Conservation (phyloP, 1,140 invertebrate genomes). For the Octopus sinensis region DNA sequence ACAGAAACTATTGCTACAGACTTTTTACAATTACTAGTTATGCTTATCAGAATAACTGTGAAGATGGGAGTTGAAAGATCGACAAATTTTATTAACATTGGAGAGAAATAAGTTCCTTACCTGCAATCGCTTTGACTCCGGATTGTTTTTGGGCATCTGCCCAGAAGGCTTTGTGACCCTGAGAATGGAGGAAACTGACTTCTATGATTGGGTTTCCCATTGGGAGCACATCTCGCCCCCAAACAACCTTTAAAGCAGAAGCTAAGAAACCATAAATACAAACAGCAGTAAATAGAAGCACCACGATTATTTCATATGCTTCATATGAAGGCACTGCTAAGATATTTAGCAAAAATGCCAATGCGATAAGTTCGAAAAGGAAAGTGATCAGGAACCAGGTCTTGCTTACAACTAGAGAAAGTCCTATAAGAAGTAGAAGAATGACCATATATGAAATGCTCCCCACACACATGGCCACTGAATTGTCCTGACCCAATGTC, state of each 20-base stretch:
- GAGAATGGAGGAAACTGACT: conserved; percentile 37
- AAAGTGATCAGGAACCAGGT: conserved; percentile 32
- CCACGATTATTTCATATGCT: conserved; percentile 33
- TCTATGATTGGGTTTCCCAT: conserved; percentile 36
- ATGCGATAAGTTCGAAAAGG: conserved; percentile 34
- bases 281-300: conserved; percentile 33
- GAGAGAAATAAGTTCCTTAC: conserved; percentile 20
- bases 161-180: conserved; percentile 33
- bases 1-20: no score
- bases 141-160: conserved; percentile 33
- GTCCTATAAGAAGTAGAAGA: conserved; percentile 28
- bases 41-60: no score
- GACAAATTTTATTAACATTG: no score
- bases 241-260: conserved; percentile 26
- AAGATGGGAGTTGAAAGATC: no score
- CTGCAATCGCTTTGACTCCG: conserved; percentile 40
- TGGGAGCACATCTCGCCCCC: conserved; percentile 36
- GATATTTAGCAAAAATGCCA: conserved; percentile 31
- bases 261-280: conserved; percentile 40
- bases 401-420: conserved; percentile 37
- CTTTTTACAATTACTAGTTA: no score
- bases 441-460: conserved; percentile 32
- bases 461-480: conserved; percentile 24
- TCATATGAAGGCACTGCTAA: conserved; percentile 22
- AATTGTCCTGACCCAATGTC: conserved; percentile 27